A percentile compares a stretch with the other conserved stretches of the same genome.
These are phyloP conservation scores for Sebastes steindachneri DNA, from an alignment of 2,797 vertebrate species.

Conservation along the genomic window DNA sequence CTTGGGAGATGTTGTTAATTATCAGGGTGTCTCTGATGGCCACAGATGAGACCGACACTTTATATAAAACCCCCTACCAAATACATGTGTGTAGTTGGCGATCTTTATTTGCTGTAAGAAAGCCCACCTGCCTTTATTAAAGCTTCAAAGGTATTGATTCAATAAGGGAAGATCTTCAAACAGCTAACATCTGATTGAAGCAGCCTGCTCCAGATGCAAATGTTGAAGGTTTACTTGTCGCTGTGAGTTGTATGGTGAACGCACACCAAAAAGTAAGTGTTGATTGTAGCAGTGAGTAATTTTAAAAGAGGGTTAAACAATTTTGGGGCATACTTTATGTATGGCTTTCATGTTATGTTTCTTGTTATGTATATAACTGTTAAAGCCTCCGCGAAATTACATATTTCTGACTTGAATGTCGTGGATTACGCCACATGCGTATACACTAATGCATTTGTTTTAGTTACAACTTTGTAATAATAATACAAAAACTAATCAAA, in stretches of 20 bases:
- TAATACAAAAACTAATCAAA: neutral
- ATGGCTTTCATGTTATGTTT: neutral
- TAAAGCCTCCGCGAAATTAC: neutral
- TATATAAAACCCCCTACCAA: constrained; percentile 10
- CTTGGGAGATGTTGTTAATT: constrained; percentile 67
- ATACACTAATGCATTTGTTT: no score
- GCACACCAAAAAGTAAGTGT: neutral
- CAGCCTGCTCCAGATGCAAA: constrained; percentile 28
- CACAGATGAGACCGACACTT: constrained; percentile 38
- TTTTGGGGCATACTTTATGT: neutral
- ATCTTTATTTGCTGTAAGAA: constrained; percentile 40
- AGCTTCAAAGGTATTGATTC: constrained; percentile 60
- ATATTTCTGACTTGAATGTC: neutral
- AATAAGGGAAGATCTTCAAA: constrained; percentile 50
- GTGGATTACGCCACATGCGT: no score
- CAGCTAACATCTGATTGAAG: constrained; percentile 16
- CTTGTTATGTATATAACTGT: neutral
- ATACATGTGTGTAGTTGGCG: constrained; percentile 18
- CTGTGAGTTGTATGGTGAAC: neutral
- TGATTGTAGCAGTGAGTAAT: neutral
- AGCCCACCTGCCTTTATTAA: constrained; percentile 49
- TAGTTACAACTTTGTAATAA: neutral
- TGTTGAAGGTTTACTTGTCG: neutral
- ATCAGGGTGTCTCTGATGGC: constrained; percentile 68
- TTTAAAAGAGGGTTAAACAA: neutral